A percentile compares a stretch with the other conserved stretches of the same genome.
Evolutionary conservation across 2,888 invertebrate genomes (phyloP).

Genomic region (Zele albiditarsus): DNA sequence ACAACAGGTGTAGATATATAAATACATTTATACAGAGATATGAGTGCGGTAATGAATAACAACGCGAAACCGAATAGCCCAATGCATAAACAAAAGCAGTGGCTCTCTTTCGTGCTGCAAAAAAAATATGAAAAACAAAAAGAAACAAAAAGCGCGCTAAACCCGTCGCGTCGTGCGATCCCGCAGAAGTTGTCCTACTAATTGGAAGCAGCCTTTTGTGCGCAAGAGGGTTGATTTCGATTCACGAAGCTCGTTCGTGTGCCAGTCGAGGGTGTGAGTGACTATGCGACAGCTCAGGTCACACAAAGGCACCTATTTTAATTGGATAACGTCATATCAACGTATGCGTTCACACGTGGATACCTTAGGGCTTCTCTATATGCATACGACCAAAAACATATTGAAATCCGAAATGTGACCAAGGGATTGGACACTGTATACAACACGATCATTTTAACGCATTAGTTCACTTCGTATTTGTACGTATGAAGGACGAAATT

Average conservation of each 20-base stretch:
- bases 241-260: conserved; percentile 54
- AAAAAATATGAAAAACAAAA: neutral
- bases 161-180: conserved; percentile 45
- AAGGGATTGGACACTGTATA: neutral
- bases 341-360: conserved; percentile 63
- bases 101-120: conserved; percentile 35
- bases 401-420: neutral
- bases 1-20: neutral
- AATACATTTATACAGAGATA: neutral
- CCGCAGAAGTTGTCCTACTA: conserved; percentile 53
- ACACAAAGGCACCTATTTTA: conserved; percentile 65
- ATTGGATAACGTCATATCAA: conserved; percentile 70
- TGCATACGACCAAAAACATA: conserved; percentile 48
- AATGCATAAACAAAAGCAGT: conserved; percentile 37
- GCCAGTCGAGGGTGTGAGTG: conserved; percentile 34
- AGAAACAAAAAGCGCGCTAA: conserved; percentile 38
- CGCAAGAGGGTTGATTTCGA: conserved; percentile 61
- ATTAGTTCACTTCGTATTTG: neutral
- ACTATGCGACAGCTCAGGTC: conserved; percentile 52
- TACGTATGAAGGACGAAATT: too few relatives aligned
- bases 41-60: conserved; percentile 1
- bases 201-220: conserved; percentile 55
- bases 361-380: conserved; percentile 58
- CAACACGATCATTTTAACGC: neutral
- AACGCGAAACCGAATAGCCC: conserved; percentile 27